Conservation (phyloP, 2,113 vertebrate genomes). For the Peromyscus leucopus region DNA sequence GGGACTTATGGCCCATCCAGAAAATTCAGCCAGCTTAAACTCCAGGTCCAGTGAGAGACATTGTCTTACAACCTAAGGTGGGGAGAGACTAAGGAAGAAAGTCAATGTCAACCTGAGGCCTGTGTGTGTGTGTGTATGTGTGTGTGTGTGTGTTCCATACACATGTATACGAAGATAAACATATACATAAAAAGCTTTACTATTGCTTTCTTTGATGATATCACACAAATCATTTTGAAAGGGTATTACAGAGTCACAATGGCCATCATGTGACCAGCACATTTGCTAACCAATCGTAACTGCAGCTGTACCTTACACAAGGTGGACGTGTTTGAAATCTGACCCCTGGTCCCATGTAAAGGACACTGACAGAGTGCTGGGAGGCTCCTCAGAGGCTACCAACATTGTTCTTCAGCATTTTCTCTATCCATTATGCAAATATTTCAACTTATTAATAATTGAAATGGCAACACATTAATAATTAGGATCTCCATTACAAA, state of each 20-base stretch:
- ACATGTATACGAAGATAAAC: neutral
- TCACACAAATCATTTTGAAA: neutral
- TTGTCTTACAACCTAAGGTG: neutral
- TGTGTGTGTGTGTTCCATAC: neutral
- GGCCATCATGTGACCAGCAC: constrained; percentile 41
- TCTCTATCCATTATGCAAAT: constrained; percentile 90
- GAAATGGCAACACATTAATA: constrained; percentile 91
- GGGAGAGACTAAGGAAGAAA: neutral
- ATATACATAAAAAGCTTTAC: neutral
- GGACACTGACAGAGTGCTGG: constrained; percentile 76
- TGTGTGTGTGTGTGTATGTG: neutral
- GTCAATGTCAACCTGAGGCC: too few species aligned
- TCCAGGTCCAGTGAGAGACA: neutral
- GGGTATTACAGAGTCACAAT: neutral
- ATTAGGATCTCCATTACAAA: constrained; percentile 90
- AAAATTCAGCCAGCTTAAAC: neutral
- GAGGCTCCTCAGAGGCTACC: constrained; percentile 77
- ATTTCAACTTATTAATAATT: constrained; percentile 90
- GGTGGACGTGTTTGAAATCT: constrained; percentile 71
- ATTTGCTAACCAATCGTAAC: constrained; percentile 41
- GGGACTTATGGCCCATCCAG: too few species aligned
- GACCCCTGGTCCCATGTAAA: constrained; percentile 39
- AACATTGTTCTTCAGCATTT: constrained; percentile 87
- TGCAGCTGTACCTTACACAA: constrained; percentile 67
- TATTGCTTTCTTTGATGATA: constrained; percentile 17